A percentile compares a stretch with the other conserved stretches of the same genome.
Conservation (phyloP, 2,797 vertebrate species). For the Bryconaethiops microstoma region DNA sequence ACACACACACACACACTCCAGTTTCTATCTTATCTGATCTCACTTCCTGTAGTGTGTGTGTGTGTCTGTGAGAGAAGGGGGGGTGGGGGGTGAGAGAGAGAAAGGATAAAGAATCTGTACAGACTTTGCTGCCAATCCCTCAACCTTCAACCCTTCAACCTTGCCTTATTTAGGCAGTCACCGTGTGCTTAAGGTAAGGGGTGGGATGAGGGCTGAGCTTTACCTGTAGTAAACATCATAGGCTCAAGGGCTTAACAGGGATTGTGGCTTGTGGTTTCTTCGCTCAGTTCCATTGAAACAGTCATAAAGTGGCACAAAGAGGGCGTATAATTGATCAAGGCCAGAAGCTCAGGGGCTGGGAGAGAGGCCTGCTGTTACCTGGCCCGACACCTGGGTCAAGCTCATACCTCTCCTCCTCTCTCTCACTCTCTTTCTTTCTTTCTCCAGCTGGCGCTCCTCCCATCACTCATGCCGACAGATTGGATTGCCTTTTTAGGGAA, state of each 20-base stretch:
- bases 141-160: conserved; percentile 42
- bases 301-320: conserved; percentile 27
- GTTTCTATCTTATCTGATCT: conserved; percentile 25
- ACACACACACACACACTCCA: not conserved
- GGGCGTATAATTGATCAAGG: conserved; percentile 22
- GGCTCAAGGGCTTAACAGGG: conserved; percentile 22
- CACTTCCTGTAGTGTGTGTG: conserved; percentile 11
- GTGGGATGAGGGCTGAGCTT: conserved; percentile 34
- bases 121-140: conserved; percentile 38
- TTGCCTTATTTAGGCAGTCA: conserved; percentile 59
- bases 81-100: conserved; percentile 33
- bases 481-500: conserved; percentile 70
- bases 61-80: conserved; percentile 28
- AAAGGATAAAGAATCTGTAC: conserved; percentile 38
- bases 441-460: conserved; percentile 38
- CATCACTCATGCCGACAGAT: conserved; percentile 42
- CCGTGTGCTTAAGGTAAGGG: conserved; percentile 25
- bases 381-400: conserved; percentile 50
- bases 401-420: conserved; percentile 18
- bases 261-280: conserved; percentile 25
- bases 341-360: conserved; percentile 13
- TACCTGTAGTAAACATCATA: conserved; percentile 58
- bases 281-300: conserved; percentile 13
- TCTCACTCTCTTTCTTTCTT: not conserved
- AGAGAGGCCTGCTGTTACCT: conserved; percentile 48